Percentiles rank a stretch among this genome's conserved stretches.
These are phyloP conservation scores for Pogonomyrmex barbatus DNA, from an alignment of 1,140 invertebrate genomes.

Conservation along the genomic window DNA sequence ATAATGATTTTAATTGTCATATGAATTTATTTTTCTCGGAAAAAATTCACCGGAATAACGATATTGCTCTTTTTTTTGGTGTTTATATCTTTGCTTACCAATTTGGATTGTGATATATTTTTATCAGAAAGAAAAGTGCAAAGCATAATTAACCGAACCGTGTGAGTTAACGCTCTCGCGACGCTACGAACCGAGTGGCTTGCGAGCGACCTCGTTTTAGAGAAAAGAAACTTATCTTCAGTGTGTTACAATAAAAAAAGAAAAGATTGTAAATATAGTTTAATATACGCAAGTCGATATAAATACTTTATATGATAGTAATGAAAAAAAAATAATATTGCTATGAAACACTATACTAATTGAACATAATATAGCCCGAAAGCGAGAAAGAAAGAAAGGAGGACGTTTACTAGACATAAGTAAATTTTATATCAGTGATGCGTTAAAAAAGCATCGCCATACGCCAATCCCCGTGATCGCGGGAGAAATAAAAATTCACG, in stretches of 20 bases:
- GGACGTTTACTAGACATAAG: constrained; percentile 83
- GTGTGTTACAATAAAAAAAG: constrained; percentile 78
- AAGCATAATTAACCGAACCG: constrained; percentile 67
- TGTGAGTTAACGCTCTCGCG: constrained; percentile 66
- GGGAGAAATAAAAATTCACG: constrained; percentile 55
- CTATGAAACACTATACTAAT: constrained; percentile 81
- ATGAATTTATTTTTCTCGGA: constrained; percentile 65
- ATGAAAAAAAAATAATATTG: constrained; percentile 81
- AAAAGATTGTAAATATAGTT: constrained; percentile 85
- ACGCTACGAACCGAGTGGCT: constrained; percentile 66
- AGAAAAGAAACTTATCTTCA: constrained; percentile 74
- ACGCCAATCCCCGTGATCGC: constrained; percentile 72
- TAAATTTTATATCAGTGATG: constrained; percentile 85
- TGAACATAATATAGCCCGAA: constrained; percentile 77
- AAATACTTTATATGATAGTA: constrained; percentile 85
- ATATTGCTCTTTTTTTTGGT: constrained; percentile 73
- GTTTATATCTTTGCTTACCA: constrained; percentile 79
- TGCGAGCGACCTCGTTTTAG: constrained; percentile 67
- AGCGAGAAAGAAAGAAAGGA: constrained; percentile 44
- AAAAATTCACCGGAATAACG: constrained; percentile 67
- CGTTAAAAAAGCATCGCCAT: constrained; percentile 78
- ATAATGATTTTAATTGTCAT: constrained; percentile 72
- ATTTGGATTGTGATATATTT: constrained; percentile 83
- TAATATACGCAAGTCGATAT: constrained; percentile 85
- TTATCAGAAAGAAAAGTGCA: constrained; percentile 69